Evolutionary conservation across 53 echinoderm and acorn worm genomes (phyloP), one percentile per base, ranked within the genome.

Genomic region (Holothuria scabra): DNA sequence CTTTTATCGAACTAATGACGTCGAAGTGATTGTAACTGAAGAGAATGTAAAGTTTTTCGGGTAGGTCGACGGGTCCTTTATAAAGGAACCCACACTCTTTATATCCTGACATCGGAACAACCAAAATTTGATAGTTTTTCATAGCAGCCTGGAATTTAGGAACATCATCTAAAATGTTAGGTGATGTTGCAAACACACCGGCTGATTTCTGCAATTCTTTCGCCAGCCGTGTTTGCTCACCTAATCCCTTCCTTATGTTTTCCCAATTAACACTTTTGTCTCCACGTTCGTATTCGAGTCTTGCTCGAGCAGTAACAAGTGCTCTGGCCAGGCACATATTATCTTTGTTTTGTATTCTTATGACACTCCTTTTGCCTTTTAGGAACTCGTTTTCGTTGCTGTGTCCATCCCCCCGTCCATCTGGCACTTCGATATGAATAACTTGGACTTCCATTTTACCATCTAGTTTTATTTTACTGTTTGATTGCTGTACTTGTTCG

Each of bases 121-220:
- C 72, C 44, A 69, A 20, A 22, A 69, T 69, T 11, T 69, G 69
- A 69, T 69, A 69, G 18, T 69, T 21, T 21, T 0, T 18, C 9
- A 21, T 3, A 2, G 18, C 52, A 3, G 48, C 24, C 37, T 92
- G 86, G 41, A 89, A 92, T 2, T 37, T 29, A 28, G 86, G 62
- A 11, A 89, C 64, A 70, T 89, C 89, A 21, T 86, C 75, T 4
- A 92, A 74, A n/a, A n/a, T n/a, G 8, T 89, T 83, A 69, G 83
- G 86, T 35, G 57, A 28, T 16, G 38, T 64, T 12, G 58, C 11
- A 13, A 76, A 68, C 0, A 92, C 52, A 2, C 37, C 58, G 30
- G 86, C 89, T 28, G 62, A 16, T 22, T 5, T 49, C 33, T 83
- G 67, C 62, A 92, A 19, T 4, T 74, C 68, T 20, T 67, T 38